phyloP scores from a whole-genome alignment of 1,140 invertebrate species.

The Musca domestica region DNA sequence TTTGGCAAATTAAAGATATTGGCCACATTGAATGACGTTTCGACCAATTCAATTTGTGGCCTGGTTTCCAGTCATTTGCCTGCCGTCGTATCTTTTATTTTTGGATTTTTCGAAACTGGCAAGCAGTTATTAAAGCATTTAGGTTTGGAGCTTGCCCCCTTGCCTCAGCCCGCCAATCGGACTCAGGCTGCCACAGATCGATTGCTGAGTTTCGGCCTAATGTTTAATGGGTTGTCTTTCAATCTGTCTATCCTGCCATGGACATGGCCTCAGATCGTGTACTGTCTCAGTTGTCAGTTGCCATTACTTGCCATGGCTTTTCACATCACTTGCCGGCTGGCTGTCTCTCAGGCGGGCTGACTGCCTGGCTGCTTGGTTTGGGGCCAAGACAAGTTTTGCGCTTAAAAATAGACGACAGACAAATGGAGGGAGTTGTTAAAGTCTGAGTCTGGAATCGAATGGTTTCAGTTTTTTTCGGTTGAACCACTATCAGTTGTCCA shows the following conservation, averaged over 20 bases:
- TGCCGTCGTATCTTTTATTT: background rate
- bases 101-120: background rate
- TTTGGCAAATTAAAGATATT: background rate
- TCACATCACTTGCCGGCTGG: constrained; percentile 4
- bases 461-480: background rate
- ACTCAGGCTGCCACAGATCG: background rate
- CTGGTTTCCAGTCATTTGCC: too few relatives aligned
- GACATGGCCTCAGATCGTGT: constrained; percentile 14
- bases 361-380: too few relatives aligned
- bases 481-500: too few relatives aligned
- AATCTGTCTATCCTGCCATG: constrained; percentile 15
- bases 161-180: background rate
- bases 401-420: background rate
- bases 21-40: background rate
- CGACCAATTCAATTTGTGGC: too few relatives aligned
- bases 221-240: constrained; percentile 20
- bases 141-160: background rate
- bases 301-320: constrained; percentile 15
- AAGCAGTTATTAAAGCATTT: constrained; percentile 18
- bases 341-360: too few relatives aligned
- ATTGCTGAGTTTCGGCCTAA: background rate
- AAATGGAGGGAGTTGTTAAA: background rate
- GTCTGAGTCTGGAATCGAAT: constrained; percentile 6
- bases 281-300: constrained; percentile 19
- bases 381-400: constrained; percentile 10